Evolutionary conservation across 2,113 vertebrate species (phyloP).

Genomic region (Apus apus): DNA sequence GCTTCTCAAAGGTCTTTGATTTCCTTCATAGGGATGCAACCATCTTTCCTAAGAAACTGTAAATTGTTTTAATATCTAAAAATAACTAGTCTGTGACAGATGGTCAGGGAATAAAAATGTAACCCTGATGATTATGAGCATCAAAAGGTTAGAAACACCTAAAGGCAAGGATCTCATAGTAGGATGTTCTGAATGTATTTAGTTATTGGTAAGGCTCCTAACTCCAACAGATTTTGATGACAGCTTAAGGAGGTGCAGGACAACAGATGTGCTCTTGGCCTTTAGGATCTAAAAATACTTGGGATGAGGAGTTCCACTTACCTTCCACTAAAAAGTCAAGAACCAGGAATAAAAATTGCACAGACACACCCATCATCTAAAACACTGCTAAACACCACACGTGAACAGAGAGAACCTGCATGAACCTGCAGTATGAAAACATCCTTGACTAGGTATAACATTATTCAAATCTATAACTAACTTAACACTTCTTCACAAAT

Average conservation of each 20-base stretch:
- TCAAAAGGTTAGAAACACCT: not conserved
- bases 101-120: not conserved
- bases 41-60: not conserved
- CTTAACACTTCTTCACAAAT: conserved; percentile 33
- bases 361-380: not conserved
- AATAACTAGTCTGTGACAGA: not conserved
- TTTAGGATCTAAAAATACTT: conserved; percentile 36
- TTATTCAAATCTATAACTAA: conserved; percentile 24
- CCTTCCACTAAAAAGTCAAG: not conserved
- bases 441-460: not conserved
- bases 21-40: not conserved
- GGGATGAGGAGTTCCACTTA: not conserved
- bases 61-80: not conserved
- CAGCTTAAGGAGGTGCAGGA: not conserved
- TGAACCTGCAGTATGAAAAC: conserved; percentile 26
- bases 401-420: not conserved
- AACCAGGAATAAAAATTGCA: not conserved
- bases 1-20: not conserved
- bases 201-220: not conserved
- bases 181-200: not conserved
- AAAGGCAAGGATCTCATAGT: not conserved
- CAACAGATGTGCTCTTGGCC: not conserved
- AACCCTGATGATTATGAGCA: not conserved
- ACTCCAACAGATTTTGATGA: not conserved
- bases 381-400: not conserved